Evolutionary conservation across 2,888 invertebrate species (phyloP).

Genomic region (Limnephilus auricula): DNA sequence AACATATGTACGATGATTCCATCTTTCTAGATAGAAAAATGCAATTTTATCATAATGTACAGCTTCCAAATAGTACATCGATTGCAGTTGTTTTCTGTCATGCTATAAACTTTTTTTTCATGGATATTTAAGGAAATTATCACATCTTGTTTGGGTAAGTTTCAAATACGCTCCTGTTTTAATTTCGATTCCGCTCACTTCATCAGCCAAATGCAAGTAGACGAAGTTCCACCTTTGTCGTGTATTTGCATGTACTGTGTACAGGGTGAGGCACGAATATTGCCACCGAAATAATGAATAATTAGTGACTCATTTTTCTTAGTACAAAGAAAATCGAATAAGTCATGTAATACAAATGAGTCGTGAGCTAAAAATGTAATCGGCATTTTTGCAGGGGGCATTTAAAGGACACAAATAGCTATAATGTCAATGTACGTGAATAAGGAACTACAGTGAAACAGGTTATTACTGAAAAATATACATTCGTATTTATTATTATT

Average conservation of each 20-base stretch:
- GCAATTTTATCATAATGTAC: no score
- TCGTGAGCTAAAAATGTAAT: not conserved
- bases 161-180: not conserved
- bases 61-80: no score
- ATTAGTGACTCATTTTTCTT: no score
- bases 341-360: not conserved
- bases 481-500: no score
- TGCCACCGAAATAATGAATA: not conserved
- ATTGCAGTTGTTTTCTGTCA: no score
- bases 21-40: no score
- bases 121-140: no score
- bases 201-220: constrained; percentile 5
- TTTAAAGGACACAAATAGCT: not conserved
- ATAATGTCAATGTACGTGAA: not conserved
- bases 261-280: not conserved
- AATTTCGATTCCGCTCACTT: constrained; percentile 5
- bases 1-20: no score
- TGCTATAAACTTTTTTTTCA: no score
- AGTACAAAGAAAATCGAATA: not conserved
- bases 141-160: not conserved
- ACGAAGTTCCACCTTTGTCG: constrained; percentile 30
- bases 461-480: not conserved
- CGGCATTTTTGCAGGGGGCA: not conserved
- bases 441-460: not conserved
- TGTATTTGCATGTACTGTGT: not conserved